Conservation (phyloP, 2,113 vertebrate genomes). For the Serilophus lunatus region DNA sequence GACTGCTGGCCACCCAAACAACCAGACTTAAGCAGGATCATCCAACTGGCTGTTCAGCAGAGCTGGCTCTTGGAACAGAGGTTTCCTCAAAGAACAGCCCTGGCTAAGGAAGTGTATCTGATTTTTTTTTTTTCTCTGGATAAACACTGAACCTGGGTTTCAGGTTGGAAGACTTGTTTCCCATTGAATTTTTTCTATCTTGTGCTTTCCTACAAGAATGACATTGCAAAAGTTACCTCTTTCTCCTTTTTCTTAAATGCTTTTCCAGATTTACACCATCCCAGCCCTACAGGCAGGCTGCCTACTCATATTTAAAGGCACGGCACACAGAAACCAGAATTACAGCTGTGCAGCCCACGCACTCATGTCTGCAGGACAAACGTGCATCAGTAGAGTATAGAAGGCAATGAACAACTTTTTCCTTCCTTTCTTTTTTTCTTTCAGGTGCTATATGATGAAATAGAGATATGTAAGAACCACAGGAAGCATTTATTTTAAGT, state of each 20-base stretch:
- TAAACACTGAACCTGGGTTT: not conserved
- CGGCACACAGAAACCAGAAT: constrained; percentile 32
- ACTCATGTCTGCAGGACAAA: constrained; percentile 40
- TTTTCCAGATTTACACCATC: constrained; percentile 43
- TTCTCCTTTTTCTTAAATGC: constrained; percentile 23
- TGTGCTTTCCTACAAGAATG: constrained; percentile 23
- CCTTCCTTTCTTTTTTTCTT: not conserved
- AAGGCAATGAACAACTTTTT: constrained; percentile 11
- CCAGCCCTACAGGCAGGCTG: constrained; percentile 27
- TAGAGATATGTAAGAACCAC: constrained; percentile 39
- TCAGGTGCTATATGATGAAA: constrained; percentile 42
- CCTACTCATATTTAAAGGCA: constrained; percentile 48
- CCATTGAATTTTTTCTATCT: constrained; percentile 2
- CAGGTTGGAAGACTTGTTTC: not conserved
- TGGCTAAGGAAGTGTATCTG: not conserved
- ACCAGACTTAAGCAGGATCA: not conserved
- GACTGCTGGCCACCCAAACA: not conserved
- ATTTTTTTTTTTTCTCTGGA: not conserved
- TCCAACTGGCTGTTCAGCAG: not conserved
- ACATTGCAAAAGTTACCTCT: constrained; percentile 3
- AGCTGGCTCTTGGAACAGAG: not conserved
- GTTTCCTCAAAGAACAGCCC: not conserved
- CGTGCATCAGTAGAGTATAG: not conserved
- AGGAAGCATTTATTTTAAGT: constrained; percentile 62
- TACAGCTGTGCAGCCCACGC: constrained; percentile 1